Percentiles rank a stretch among this genome's conserved stretches.
Conservation (phyloP, 2,113 vertebrate genomes). For the Hoplias malabaricus region DNA sequence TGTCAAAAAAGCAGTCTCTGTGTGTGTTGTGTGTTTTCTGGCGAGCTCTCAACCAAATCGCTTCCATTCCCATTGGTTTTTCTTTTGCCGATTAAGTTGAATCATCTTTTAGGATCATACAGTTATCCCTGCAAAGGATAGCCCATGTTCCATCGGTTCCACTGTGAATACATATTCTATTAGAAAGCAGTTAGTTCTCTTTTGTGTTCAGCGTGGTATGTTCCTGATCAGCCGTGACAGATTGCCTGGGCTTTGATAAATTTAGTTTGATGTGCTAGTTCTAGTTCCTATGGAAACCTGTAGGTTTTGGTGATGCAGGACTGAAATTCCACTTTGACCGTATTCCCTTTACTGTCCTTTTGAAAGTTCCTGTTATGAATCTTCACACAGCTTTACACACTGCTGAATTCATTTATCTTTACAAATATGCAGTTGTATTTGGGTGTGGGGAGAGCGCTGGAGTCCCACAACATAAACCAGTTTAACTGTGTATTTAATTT, state of each 20-base stretch:
- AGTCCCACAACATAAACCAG: too few relatives aligned
- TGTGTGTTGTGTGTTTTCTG: slow-evolving; percentile 15
- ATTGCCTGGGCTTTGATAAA: neutral
- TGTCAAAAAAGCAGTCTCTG: neutral
- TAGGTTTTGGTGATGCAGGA: neutral
- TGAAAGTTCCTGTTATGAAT: too few relatives aligned
- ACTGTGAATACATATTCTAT: neutral
- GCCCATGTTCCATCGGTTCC: neutral
- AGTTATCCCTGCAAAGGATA: neutral
- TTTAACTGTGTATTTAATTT: too few relatives aligned
- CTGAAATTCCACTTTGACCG: neutral
- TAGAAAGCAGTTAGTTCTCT: neutral
- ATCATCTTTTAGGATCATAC: slow-evolving; percentile 1
- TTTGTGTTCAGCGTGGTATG: neutral
- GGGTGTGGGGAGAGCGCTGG: too few relatives aligned
- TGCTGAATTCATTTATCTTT: too few relatives aligned
- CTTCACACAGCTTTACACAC: too few relatives aligned
- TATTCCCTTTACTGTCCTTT: too few relatives aligned
- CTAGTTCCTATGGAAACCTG: slow-evolving; percentile 12
- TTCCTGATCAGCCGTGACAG: slow-evolving; percentile 6
- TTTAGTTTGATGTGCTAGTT: neutral
- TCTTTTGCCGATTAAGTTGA: neutral
- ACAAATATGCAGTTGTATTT: too few relatives aligned
- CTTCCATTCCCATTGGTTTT: slow-evolving; percentile 28
- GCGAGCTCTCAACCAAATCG: slow-evolving; percentile 24